Base-by-base conservation (phyloP, 92 coral and sea anemone species). In the Plumapathes pennacea region DNA sequence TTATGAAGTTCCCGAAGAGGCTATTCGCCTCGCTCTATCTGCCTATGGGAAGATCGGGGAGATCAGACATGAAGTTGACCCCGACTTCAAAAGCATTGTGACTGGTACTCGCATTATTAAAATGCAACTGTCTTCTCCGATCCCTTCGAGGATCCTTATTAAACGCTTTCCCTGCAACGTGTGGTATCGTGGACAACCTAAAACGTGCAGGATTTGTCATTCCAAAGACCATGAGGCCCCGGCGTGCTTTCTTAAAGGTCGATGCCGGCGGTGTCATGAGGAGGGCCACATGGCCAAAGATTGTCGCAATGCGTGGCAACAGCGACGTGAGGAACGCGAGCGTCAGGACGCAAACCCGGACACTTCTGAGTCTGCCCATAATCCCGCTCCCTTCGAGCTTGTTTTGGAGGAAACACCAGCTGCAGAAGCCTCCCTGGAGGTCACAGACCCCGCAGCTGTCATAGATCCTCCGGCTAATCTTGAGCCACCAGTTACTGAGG, bases 281-380 rank as follows among this genome's bases (percentile, higher is more conserved):
- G 32, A 28, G 0, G 71, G 71, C 0, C 63, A 64, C 9, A 14
- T 64, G 10, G 71, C 71, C 0, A 19, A 47, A 0, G 71, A 64
- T 12, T 49, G 71, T 3, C 3, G 53, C 1, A 4, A 22, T 1
- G 53, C 50, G 12, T 45, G 50, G 50, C n/a, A n/a, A n/a, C n/a
- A n/a, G n/a, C n/a, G n/a, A n/a, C n/a, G n/a, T n/a, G n/a, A n/a
- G n/a, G n/a, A n/a, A n/a, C n/a, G n/a, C n/a, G n/a, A n/a, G n/a
- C n/a, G n/a, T n/a, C n/a, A n/a, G n/a, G n/a, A n/a, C n/a, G n/a
- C n/a, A n/a, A n/a, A n/a, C n/a, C n/a, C n/a, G n/a, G n/a, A n/a
- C n/a, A n/a, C n/a, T n/a, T n/a, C n/a, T n/a, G n/a, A n/a, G n/a
- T n/a, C n/a, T n/a, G n/a, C n/a, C n/a, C n/a, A n/a, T n/a, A n/a